Evolutionary conservation across 2,888 invertebrate species (phyloP).

Genomic region (Toxonevra muliebris): DNA sequence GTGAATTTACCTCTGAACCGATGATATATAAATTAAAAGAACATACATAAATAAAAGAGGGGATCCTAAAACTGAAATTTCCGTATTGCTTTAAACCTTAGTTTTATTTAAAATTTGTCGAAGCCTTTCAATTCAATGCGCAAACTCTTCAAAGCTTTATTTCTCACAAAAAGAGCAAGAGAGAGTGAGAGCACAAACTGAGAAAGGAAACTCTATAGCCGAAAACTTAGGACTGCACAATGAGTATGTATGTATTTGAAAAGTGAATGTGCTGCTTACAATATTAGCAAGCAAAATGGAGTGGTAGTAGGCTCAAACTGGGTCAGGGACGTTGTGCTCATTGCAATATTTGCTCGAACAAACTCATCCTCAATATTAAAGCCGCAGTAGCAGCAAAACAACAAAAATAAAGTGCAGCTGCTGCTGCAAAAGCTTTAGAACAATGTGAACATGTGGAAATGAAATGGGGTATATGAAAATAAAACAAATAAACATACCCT

Average conservation of each 20-base stretch:
- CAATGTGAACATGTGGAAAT: not conserved
- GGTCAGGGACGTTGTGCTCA: slow-evolving; percentile 65
- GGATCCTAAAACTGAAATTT: too few relatives aligned
- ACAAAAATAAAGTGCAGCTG: slow-evolving; percentile 14
- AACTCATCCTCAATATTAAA: slow-evolving; percentile 17
- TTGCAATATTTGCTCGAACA: slow-evolving; percentile 40
- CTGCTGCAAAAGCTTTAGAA: slow-evolving; percentile 12
- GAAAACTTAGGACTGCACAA: not conserved
- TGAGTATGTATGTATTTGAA: slow-evolving; percentile 32
- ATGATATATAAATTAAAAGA: too few relatives aligned
- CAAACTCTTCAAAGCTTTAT: too few relatives aligned
- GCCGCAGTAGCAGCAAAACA: slow-evolving; percentile 27
- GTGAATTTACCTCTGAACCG: too few relatives aligned
- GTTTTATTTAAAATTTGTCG: too few relatives aligned
- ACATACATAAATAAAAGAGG: too few relatives aligned
- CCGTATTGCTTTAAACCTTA: too few relatives aligned
- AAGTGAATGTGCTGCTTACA: slow-evolving; percentile 28
- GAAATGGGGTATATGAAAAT: not conserved
- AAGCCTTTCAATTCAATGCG: too few relatives aligned
- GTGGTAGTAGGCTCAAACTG: slow-evolving; percentile 46
- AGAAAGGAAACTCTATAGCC: not conserved
- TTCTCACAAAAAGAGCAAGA: too few relatives aligned
- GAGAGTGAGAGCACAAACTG: not conserved
- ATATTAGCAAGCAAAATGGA: slow-evolving; percentile 13
- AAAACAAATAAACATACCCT: not conserved